Evolutionary conservation across 1,140 invertebrate species (phyloP).

Genomic region (Archivesica marissinica): DNA sequence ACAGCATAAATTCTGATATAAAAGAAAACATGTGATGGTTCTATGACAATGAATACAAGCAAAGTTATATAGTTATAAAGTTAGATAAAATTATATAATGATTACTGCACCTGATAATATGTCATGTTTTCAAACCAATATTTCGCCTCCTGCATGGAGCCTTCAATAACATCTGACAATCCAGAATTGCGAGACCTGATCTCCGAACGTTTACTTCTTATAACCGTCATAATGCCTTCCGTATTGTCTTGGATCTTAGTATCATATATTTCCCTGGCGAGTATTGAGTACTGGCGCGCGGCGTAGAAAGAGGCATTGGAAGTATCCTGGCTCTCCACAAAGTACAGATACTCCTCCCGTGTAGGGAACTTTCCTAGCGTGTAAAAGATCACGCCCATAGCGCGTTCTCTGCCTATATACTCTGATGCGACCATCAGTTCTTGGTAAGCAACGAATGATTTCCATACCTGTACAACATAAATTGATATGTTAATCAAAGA

Average conservation of each 20-base stretch:
- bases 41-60: no score
- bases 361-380: slow-evolving; percentile 65
- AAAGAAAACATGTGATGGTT: no score
- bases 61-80: no score
- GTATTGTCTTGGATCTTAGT: slow-evolving; percentile 51
- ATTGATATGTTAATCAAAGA: no score
- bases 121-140: slow-evolving; percentile 72
- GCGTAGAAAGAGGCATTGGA: slow-evolving; percentile 68
- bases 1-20: no score
- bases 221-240: slow-evolving; percentile 45
- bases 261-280: slow-evolving; percentile 65
- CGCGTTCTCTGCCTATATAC: slow-evolving; percentile 72
- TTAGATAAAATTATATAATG: no score
- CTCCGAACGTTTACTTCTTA: slow-evolving; percentile 49
- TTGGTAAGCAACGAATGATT: slow-evolving; percentile 69
- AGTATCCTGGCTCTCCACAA: slow-evolving; percentile 70
- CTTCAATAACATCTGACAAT: slow-evolving; percentile 38
- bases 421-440: slow-evolving; percentile 69
- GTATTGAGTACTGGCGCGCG: slow-evolving; percentile 70
- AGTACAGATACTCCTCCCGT: slow-evolving; percentile 69
- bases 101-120: slow-evolving; percentile 48
- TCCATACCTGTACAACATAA: slow-evolving; percentile 69
- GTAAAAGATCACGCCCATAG: slow-evolving; percentile 69
- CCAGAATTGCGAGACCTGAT: slow-evolving; percentile 55
- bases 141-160: slow-evolving; percentile 62